Conservation (phyloP, 2,797 vertebrate species). For the Diceros bicornis region DNA sequence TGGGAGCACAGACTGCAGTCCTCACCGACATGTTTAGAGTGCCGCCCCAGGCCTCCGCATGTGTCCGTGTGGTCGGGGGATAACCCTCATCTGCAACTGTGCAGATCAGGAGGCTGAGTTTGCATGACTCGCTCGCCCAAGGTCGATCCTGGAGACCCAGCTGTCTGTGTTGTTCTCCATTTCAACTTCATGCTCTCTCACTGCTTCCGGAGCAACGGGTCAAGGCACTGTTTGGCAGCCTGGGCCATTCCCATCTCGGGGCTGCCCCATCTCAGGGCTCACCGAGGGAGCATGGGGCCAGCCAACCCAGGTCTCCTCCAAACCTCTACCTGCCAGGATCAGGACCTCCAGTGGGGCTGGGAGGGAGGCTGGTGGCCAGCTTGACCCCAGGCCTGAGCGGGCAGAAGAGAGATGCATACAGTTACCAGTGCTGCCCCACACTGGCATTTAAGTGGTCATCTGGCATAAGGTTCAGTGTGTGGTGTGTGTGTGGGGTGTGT, state of each 20-base stretch:
- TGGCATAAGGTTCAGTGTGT: not conserved
- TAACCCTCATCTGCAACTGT: not conserved
- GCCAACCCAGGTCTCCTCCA: no score
- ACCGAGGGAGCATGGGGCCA: not conserved
- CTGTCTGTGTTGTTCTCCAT: accelerated
- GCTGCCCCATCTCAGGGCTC: not conserved
- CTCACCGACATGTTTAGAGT: accelerated
- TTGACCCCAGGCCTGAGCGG: not conserved
- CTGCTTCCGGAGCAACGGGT: accelerated
- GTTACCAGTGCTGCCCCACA: accelerated
- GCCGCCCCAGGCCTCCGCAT: not conserved
- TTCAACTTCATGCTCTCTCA: accelerated
- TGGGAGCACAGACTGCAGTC: accelerated
- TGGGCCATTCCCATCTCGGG: no score
- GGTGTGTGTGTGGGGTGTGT: no score
- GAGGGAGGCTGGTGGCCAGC: not conserved
- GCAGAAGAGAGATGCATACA: accelerated
- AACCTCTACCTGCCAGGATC: not conserved
- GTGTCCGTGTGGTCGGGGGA: accelerated
- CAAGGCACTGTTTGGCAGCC: no score
- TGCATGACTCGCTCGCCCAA: not conserved
- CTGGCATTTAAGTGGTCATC: not conserved
- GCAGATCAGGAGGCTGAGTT: not conserved
- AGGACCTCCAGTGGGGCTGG: no score
- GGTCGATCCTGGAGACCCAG: not conserved